phyloP scores from a whole-genome alignment of 92 coral and sea anemone genomes.

The Umimayanthus kanabou region DNA sequence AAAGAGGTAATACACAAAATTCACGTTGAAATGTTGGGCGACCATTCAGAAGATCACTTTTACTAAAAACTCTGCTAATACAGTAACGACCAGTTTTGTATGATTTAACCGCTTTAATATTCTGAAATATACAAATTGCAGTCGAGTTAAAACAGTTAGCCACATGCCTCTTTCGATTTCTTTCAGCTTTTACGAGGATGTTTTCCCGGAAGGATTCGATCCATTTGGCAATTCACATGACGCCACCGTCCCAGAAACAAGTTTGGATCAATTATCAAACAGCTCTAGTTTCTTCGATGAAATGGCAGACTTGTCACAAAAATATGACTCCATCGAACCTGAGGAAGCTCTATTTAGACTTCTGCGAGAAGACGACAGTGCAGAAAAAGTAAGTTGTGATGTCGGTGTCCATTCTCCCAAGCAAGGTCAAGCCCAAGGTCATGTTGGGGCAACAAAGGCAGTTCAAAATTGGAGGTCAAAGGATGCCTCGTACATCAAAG shows the following conservation, averaged over 20 bases:
- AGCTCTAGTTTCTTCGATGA: slow-evolving; percentile 36
- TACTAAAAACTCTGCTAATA: neutral
- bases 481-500: neutral
- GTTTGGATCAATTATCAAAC: slow-evolving; percentile 46
- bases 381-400: neutral
- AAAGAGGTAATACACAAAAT: slow-evolving; percentile 10
- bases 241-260: slow-evolving; percentile 42
- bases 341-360: slow-evolving; percentile 64
- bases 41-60: neutral
- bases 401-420: neutral
- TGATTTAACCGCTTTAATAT: neutral
- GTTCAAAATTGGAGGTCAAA: neutral
- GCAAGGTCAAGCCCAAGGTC: neutral
- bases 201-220: slow-evolving; percentile 31
- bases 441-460: neutral
- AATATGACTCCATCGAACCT: slow-evolving; percentile 51
- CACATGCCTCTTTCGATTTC: neutral
- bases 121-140: neutral
- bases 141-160: neutral
- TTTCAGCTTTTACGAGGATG: slow-evolving; percentile 41
- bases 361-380: slow-evolving; percentile 52
- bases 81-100: neutral
- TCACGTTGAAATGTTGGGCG: neutral
- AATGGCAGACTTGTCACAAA: slow-evolving; percentile 29
- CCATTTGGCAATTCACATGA: slow-evolving; percentile 35